Base-by-base conservation (phyloP, 2,113 vertebrate species). In the Balaeniceps rex region DNA sequence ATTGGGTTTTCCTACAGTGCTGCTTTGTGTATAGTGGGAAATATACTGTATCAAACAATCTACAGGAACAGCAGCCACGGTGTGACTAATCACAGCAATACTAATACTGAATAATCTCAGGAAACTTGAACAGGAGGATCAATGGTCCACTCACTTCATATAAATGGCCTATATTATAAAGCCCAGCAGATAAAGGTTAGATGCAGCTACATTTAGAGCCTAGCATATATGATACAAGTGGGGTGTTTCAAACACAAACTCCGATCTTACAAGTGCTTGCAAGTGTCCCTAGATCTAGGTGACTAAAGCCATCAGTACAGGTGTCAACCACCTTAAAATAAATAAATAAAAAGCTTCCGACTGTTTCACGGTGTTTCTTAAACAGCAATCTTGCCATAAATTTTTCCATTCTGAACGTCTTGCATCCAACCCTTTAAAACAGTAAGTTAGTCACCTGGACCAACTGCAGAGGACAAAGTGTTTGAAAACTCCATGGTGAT, bases 41-140 rank as follows among this genome's bases (percentile, higher is more conserved):
- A 94, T 89, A 77, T 5, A 83, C 74, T 87, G 74, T 95, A 95
- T 95, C 94, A 94, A 81, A n/a, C 88, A 83, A 94, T 94, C 87
- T 89, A 47, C 75, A 85, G 58, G 78, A 96, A 14, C 77, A 80
- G 89, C 78, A 94, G 91, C 71, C 74, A 23, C 0, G 1, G 78
- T 93, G 91, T 95, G 91, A 95, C 96, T 97, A 95, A 95, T 96
- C 87, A 79, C 70, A 85, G 89, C 84, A 80, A 76, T 83, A 63
- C 75, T 91, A 86, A 93, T 85, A 52, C 87, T 80, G 75, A 88
- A 74, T 94, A 85, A 95, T 83, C 94, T 93, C 78, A 83, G 84
- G 77, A 93, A 89, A 91, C 74, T 65, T 86, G 89, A 94, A 90
- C 78, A 77, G 91, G 78, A 95, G 87, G 91, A 93, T 95, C 93